Conservation (phyloP, 2,888 invertebrate genomes). For the Conops quadrifasciatus region DNA sequence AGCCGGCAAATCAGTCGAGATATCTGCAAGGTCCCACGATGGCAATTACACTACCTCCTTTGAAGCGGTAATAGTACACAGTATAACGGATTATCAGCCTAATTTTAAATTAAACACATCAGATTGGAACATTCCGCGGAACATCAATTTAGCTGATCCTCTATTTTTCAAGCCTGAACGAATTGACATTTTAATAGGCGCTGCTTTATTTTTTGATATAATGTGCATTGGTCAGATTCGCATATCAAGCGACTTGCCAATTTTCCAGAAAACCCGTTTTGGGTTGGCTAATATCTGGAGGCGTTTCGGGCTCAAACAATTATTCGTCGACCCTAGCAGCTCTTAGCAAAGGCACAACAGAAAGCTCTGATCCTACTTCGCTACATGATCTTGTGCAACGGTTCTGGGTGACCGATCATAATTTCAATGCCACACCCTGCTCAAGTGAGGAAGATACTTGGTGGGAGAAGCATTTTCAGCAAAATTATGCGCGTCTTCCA, state of each 20-base stretch:
- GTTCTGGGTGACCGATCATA: constrained; percentile 35
- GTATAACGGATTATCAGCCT: constrained; percentile 44
- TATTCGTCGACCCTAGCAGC: not conserved
- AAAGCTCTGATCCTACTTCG: not conserved
- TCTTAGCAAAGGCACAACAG: not conserved
- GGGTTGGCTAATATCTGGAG: constrained; percentile 34
- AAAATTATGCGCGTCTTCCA: constrained; percentile 27
- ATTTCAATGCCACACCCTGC: not conserved
- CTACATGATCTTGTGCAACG: constrained; percentile 15
- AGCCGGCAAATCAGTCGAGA: constrained; percentile 28
- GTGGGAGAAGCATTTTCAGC: constrained; percentile 39
- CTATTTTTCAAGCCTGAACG: constrained; percentile 39
- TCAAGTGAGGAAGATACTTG: constrained; percentile 29
- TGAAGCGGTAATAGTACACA: constrained; percentile 40
- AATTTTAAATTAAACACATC: constrained; percentile 30
- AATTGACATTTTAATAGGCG: constrained; percentile 42
- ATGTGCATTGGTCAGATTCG: constrained; percentile 43
- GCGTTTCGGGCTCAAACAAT: not conserved
- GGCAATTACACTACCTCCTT: constrained; percentile 22
- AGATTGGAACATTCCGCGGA: constrained; percentile 39
- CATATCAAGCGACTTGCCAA: constrained; percentile 34
- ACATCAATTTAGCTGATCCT: constrained; percentile 42
- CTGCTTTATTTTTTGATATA: constrained; percentile 42
- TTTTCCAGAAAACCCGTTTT: constrained; percentile 33
- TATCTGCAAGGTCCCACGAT: constrained; percentile 14